A percentile compares a stretch with the other conserved stretches of the same genome.
Conservation (phyloP, 2,113 vertebrate species). For the western clawed frog (Xenopus tropicalis) region UCB_Xtro_10.0 CM004450.2:34805501-34806000, state of each 20-base stretch:
- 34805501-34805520: not conserved
- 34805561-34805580: not conserved
- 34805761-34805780: not conserved
- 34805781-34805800: not conserved
- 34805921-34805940: not conserved
- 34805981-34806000: not conserved
- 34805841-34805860: no score
- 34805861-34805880: not conserved
- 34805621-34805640: no score
- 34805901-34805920: not conserved
- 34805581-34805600: not conserved
- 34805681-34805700: no score
- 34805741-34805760: not conserved
- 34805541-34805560: not conserved
- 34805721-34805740: not conserved
- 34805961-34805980: not conserved
- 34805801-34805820: not conserved
- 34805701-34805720: no score
- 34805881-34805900: no score
- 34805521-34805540: slow-evolving; percentile 16
- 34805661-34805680: not conserved
- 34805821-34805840: not conserved
- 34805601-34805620: not conserved
- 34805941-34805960: not conserved
- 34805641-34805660: not conserved